Percentiles rank a stretch among this genome's conserved stretches.
These are phyloP conservation scores for Madoqua kirkii DNA, from an alignment of 2,113 vertebrate species.

Conservation along the genomic window DNA sequence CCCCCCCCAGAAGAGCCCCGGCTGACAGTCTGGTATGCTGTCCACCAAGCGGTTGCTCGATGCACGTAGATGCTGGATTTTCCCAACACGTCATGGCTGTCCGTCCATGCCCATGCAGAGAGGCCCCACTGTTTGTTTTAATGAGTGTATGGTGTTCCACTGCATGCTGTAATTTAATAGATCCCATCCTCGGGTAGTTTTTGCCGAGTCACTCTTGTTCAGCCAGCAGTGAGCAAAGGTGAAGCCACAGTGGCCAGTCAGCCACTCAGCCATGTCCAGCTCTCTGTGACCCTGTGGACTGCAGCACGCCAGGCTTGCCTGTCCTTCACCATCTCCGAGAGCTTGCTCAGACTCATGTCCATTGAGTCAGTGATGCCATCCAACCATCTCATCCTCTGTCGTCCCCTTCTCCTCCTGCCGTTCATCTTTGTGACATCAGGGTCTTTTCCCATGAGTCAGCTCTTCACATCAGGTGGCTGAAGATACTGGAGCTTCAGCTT, in stretches of 20 bases:
- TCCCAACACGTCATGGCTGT: not conserved
- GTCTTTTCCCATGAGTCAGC: not conserved
- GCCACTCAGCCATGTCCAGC: accelerated
- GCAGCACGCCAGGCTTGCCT: not conserved
- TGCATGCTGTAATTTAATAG: not conserved
- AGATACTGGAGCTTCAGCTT: not conserved
- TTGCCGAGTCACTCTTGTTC: not conserved
- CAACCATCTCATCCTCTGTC: not conserved
- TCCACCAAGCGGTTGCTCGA: not conserved
- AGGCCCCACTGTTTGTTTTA: not conserved
- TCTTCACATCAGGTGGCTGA: not conserved
- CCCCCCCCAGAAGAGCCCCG: not conserved
- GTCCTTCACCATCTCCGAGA: not conserved
- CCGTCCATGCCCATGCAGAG: not conserved
- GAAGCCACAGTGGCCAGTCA: not conserved
- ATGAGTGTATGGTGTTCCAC: not conserved
- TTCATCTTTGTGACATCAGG: not conserved
- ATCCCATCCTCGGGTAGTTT: not conserved
- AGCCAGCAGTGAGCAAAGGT: not conserved
- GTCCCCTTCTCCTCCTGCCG: not conserved
- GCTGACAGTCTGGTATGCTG: not conserved
- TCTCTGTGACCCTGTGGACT: not conserved
- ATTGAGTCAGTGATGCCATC: not conserved
- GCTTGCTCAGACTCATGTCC: not conserved
- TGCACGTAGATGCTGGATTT: not conserved